A percentile compares a stretch with the other conserved stretches of the same genome.
Conservation (phyloP, 2,888 invertebrate species). For the Diaperis boleti region DNA sequence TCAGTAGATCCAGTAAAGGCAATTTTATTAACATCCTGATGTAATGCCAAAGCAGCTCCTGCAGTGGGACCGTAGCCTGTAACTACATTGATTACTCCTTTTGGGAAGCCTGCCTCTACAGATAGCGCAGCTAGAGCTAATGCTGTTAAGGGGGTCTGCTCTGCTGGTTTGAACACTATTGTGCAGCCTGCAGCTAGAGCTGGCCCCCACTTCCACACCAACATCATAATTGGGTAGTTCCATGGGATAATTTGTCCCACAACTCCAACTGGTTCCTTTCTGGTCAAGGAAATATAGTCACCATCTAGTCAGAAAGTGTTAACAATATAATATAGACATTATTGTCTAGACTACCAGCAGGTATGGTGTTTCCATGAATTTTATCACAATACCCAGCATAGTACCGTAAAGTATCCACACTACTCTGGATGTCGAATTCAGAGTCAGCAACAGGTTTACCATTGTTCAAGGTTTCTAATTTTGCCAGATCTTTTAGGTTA, state of each 20-base stretch:
- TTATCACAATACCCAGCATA: slow-evolving; percentile 92
- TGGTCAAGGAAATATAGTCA: slow-evolving; percentile 73
- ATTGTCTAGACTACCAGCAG: slow-evolving; percentile 63
- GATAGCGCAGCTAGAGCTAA: slow-evolving; percentile 78
- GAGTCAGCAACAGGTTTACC: slow-evolving; percentile 79
- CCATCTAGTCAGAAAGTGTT: slow-evolving; percentile 76
- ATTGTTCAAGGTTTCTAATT: slow-evolving; percentile 83
- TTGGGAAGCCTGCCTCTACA: slow-evolving; percentile 85
- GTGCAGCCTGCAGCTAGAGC: slow-evolving; percentile 78
- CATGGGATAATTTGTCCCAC: slow-evolving; percentile 87
- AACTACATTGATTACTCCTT: slow-evolving; percentile 83
- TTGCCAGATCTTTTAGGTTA: slow-evolving; percentile 79
- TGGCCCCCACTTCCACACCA: slow-evolving; percentile 84
- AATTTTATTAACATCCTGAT: slow-evolving; percentile 80
- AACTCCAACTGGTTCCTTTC: slow-evolving; percentile 82
- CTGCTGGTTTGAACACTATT: slow-evolving; percentile 84
- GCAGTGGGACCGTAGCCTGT: slow-evolving; percentile 82
- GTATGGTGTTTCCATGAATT: slow-evolving; percentile 86
- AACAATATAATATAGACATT: too few species aligned
- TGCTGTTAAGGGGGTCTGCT: slow-evolving; percentile 87
- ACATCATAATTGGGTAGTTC: slow-evolving; percentile 86
- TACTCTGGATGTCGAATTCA: slow-evolving; percentile 67
- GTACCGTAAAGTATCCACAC: slow-evolving; percentile 71
- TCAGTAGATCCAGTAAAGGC: slow-evolving; percentile 85
- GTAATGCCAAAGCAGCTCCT: slow-evolving; percentile 77